phyloP scores from a whole-genome alignment of 1,140 invertebrate species.

The Steinernema feltiae region DNA sequence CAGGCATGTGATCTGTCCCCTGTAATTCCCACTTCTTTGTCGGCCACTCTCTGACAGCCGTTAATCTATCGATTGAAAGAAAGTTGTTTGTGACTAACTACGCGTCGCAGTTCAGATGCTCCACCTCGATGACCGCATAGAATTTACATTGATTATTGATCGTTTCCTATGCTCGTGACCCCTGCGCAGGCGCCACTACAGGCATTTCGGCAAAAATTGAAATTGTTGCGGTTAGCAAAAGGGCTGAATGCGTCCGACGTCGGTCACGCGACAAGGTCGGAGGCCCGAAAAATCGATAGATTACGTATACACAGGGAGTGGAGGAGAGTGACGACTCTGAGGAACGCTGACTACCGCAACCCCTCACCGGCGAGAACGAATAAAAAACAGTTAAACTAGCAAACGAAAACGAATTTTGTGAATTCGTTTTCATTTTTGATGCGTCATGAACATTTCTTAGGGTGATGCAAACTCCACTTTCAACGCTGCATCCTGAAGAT shows the following conservation, averaged over 20 bases:
- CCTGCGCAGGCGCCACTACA: too few relatives aligned
- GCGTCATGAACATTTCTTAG: too few relatives aligned
- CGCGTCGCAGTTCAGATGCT: not conserved
- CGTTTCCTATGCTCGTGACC: too few relatives aligned
- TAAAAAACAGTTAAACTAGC: too few relatives aligned
- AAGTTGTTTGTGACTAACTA: not conserved
- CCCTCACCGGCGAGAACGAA: too few relatives aligned
- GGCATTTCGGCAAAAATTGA: too few relatives aligned
- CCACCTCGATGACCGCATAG: not conserved
- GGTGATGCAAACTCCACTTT: too few relatives aligned
- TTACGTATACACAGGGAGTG: not conserved
- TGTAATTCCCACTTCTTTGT: not conserved
- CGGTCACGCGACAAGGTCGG: slow-evolving; percentile 12
- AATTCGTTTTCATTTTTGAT: too few relatives aligned
- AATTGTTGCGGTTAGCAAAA: too few relatives aligned
- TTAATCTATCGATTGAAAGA: not conserved
- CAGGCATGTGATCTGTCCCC: not conserved
- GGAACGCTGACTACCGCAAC: not conserved
- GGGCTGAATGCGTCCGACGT: not conserved
- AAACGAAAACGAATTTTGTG: too few relatives aligned
- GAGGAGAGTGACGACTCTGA: not conserved
- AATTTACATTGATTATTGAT: not conserved
- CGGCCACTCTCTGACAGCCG: not conserved
- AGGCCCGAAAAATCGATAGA: slow-evolving; percentile 4
- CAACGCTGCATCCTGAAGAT: too few relatives aligned